Percentiles rank a stretch among this genome's conserved stretches.
Conservation (phyloP, 2,797 vertebrate species). For the Phaenicophaeus curvirostris region DNA sequence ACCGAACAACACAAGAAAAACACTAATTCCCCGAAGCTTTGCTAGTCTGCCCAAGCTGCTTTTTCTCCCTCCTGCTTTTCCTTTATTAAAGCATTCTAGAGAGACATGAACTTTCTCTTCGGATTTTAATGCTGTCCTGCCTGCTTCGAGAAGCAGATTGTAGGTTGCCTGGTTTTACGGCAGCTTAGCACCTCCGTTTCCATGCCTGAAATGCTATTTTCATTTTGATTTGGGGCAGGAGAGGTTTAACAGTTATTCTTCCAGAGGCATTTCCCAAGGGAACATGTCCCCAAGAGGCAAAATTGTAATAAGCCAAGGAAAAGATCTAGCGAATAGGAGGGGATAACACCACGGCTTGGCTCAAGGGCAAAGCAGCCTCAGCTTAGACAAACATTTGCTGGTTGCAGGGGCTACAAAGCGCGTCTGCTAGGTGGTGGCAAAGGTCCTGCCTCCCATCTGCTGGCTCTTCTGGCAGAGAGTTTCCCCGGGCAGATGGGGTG, state of each 20-base stretch:
- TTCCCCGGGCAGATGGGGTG: not conserved
- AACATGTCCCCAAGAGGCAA: not conserved
- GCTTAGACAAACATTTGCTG: not conserved
- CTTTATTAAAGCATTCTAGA: slow-evolving; percentile 10
- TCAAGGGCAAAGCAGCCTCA: not conserved
- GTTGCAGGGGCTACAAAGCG: not conserved
- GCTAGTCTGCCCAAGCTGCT: not conserved
- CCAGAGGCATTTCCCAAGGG: not conserved
- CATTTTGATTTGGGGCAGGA: not conserved
- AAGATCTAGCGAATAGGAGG: not conserved
- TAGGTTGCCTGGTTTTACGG: not conserved
- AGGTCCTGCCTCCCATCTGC: slow-evolving; percentile 24
- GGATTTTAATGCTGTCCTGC: not conserved
- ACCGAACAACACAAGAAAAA: slow-evolving; percentile 42
- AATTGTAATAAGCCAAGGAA: not conserved
- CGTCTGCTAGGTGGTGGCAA: not conserved
- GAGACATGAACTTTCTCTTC: slow-evolving; percentile 8
- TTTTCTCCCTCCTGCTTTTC: slow-evolving; percentile 9
- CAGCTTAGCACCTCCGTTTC: not conserved
- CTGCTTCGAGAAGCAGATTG: not conserved
- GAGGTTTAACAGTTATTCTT: not conserved
- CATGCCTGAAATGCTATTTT: not conserved
- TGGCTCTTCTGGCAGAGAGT: not conserved
- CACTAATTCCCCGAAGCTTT: slow-evolving; percentile 32
- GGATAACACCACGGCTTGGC: not conserved